phyloP scores from a whole-genome alignment of 2,888 invertebrate species.

The Oxyscelio sp. region DNA sequence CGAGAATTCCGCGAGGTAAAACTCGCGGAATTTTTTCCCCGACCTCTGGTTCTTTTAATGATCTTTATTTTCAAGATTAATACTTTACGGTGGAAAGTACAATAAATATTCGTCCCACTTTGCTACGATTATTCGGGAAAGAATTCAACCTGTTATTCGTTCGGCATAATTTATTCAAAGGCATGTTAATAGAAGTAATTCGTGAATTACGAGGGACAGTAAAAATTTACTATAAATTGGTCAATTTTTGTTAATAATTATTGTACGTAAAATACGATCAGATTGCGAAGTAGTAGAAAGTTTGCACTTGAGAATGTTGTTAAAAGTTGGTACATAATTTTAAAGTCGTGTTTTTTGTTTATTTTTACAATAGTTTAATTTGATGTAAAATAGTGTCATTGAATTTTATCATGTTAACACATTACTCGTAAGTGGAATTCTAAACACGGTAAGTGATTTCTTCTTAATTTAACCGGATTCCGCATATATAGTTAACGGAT shows the following conservation, averaged over 20 bases:
- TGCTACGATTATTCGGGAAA: constrained; percentile 16
- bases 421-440: too few species aligned
- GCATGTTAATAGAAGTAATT: constrained; percentile 27
- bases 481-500: too few species aligned
- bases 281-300: background rate
- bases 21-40: constrained; percentile 13
- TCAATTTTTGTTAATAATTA: background rate
- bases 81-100: constrained; percentile 62
- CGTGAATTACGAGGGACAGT: constrained; percentile 6
- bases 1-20: too few species aligned
- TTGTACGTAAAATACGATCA: background rate
- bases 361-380: too few species aligned
- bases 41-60: constrained; percentile 42
- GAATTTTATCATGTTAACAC: too few species aligned
- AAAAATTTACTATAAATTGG: constrained; percentile 8
- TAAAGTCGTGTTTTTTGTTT: too few species aligned
- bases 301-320: too few species aligned
- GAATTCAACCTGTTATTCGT: constrained; percentile 16
- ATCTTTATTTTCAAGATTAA: constrained; percentile 50
- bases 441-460: too few species aligned
- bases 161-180: constrained; percentile 7
- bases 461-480: too few species aligned
- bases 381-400: too few species aligned
- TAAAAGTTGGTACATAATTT: too few species aligned
- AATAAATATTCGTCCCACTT: constrained; percentile 23